Base-by-base conservation (phyloP, 2,113 vertebrate genomes). In the Microtus montanus region DNA sequence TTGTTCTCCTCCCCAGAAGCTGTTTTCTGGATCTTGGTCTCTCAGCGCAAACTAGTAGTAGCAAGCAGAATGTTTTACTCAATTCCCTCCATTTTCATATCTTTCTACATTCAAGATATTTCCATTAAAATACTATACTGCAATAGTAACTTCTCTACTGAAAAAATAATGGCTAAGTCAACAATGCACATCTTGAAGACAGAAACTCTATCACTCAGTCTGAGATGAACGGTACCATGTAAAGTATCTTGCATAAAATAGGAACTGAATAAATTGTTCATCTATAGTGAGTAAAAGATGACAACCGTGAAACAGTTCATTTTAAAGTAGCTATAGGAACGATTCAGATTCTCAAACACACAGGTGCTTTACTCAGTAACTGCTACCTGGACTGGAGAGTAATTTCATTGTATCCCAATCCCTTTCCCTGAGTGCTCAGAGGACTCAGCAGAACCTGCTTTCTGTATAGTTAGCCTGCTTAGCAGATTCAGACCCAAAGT, bases 311-410 rank as follows among this genome's bases (percentile, higher is more conserved):
- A 44, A 28, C 61, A 96, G 74, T 91, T 86, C 52, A 93, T 73
- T 95, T 93, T 83, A 47, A 90, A 88, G 91, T 82, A 79, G 89
- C 49, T 33, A 89, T 38, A 93, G n/a, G 52, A 97, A 78, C 28
- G 30, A 90, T 44, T 94, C 44, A 85, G 44, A 87, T 88, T 94
- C 66, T 92, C 80, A 91, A 78, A 90, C 58, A 93, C 88, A 66
- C 3, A 78, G 22, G 19, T 63, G 52, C 47, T 74, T 58, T 22
- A 13, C 35, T 30, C 5, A 89, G 28, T 71, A 93, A 87, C 49
- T 85, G 19, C 5, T 73, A 19, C 22, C 66, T 91, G 8, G 28
- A 80, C 22, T 61, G 3, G n/a, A 90, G 35, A 87, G 11, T 75
- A 28, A 71, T 54, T 92, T 96, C 75, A 92, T 47, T 82, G n/a